phyloP scores from a whole-genome alignment of 2,113 vertebrate genomes.

The Aepyceros melampus region DNA sequence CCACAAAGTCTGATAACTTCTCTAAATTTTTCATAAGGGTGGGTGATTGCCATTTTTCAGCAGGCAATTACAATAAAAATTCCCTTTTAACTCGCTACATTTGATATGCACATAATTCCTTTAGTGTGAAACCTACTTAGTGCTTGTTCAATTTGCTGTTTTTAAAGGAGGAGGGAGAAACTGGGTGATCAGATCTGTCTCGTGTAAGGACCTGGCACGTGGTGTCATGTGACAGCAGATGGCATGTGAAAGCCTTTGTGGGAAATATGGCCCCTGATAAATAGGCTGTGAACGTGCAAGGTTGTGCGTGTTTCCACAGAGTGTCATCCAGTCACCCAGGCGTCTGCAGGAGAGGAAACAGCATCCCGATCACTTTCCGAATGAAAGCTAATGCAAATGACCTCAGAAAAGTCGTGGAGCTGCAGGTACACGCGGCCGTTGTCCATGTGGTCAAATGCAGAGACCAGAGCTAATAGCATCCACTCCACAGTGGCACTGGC shows the following conservation, averaged over 20 bases:
- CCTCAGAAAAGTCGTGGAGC: slow-evolving; percentile 22
- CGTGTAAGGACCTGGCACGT: slow-evolving; percentile 45
- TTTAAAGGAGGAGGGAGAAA: slow-evolving; percentile 63
- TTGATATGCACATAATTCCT: slow-evolving; percentile 47
- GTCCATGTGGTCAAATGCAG: background rate
- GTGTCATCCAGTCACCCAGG: slow-evolving; percentile 26
- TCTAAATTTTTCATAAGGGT: slow-evolving; percentile 32
- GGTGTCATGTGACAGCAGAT: slow-evolving; percentile 59
- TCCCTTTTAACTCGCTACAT: slow-evolving; percentile 44
- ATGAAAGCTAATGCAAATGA: background rate
- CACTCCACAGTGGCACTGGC: background rate
- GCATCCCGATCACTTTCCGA: background rate
- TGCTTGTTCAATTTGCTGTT: slow-evolving; percentile 45
- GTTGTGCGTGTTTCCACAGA: slow-evolving; percentile 38
- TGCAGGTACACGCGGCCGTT: background rate
- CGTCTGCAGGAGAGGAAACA: slow-evolving; percentile 36
- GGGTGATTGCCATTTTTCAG: slow-evolving; percentile 33
- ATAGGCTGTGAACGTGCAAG: slow-evolving; percentile 24
- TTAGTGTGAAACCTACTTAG: slow-evolving; percentile 52
- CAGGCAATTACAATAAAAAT: slow-evolving; percentile 38
- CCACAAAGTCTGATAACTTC: slow-evolving; percentile 44
- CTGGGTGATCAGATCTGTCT: slow-evolving; percentile 44
- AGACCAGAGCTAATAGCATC: background rate
- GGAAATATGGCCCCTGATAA: slow-evolving; percentile 47
- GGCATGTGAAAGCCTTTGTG: slow-evolving; percentile 67